Conservation (phyloP, 1,140 invertebrate genomes). For the Sitobion miscanthi region DNA sequence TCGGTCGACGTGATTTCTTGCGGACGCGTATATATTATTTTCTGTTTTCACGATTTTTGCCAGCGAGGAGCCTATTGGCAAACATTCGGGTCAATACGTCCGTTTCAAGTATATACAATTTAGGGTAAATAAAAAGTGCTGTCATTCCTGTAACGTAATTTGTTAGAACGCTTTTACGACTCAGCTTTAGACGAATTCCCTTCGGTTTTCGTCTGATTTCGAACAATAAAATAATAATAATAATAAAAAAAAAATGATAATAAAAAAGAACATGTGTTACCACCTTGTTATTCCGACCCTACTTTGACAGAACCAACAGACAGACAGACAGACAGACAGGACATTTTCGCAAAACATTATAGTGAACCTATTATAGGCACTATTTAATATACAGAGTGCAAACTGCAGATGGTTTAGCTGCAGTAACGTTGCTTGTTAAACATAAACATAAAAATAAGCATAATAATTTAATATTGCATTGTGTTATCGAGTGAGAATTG, state of each 20-base stretch:
- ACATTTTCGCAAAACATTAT: background rate
- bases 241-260: background rate
- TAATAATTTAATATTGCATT: background rate
- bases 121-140: conserved; percentile 12
- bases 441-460: background rate
- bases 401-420: background rate
- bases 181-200: background rate
- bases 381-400: background rate
- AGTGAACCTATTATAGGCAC: background rate
- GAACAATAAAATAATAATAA: conserved; percentile 19
- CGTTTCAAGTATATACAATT: conserved; percentile 11
- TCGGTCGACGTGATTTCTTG: background rate
- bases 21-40: background rate
- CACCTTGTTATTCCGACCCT: background rate
- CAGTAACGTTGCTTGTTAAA: too few relatives aligned
- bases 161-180: conserved; percentile 17
- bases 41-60: background rate
- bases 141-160: conserved; percentile 16
- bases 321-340: background rate
- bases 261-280: background rate
- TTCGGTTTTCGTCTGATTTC: conserved; percentile 16
- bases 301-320: background rate
- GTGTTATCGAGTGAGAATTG: background rate
- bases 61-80: background rate
- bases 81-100: conserved; percentile 32